These are phyloP conservation scores for Osmerus mordax DNA, from an alignment of 2,113 vertebrate species.

Conservation along the genomic window DNA sequence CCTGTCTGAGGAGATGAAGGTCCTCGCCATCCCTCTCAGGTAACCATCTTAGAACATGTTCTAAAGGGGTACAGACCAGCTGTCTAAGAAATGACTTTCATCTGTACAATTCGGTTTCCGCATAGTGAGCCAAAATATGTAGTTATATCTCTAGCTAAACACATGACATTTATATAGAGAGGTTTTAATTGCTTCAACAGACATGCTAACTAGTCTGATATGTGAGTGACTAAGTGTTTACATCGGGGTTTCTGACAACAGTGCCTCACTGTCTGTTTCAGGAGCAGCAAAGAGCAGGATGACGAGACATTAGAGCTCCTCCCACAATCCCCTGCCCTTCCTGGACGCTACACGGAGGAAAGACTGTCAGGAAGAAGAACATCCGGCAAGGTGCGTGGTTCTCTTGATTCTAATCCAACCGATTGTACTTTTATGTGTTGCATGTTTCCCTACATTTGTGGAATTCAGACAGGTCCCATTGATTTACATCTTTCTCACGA, in stretches of 20 bases:
- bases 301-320: conserved; percentile 59
- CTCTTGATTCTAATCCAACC: background rate
- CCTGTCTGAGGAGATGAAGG: conserved; percentile 79
- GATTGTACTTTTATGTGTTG: background rate
- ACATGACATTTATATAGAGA: no score
- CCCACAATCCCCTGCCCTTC: conserved; percentile 57
- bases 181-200: no score
- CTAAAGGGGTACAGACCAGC: no score
- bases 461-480: background rate
- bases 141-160: no score
- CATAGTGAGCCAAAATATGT: no score
- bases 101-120: no score
- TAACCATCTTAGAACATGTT: conserved; percentile 26
- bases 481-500: background rate
- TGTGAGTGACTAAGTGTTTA: background rate
- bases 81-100: no score
- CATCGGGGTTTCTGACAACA: background rate
- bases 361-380: conserved; percentile 66
- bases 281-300: conserved; percentile 59
- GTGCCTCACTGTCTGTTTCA: conserved; percentile 24
- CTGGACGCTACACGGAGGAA: conserved; percentile 65
- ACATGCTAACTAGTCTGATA: background rate
- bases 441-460: background rate
- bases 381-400: conserved; percentile 68
- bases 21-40: conserved; percentile 66